Base-by-base conservation (phyloP, 30 jellyfish, hydroid and myxozoan species). In the Clytia hemisphaerica region DNA sequence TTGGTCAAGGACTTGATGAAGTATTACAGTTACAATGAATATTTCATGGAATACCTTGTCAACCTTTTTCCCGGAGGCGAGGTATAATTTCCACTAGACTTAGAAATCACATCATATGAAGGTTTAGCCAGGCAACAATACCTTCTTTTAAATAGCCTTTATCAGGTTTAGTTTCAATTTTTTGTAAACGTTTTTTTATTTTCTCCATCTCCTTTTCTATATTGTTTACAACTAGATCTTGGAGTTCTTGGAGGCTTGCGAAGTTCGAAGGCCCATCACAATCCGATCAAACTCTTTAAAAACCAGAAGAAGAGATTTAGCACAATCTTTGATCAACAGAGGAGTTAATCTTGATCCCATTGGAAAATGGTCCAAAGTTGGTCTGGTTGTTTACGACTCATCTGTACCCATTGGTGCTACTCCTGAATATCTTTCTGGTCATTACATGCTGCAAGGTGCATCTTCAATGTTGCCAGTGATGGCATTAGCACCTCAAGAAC, bases 321-420 rank as follows among this genome's bases (percentile, higher is more conserved):
- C 99, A 2, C 99, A 92, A 92, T 93, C 99, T 21, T 76, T 92
- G 40, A 92, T 92, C 30, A 83, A 84, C 47, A 95, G 99, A 14
- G 99, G 99, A n/a, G 99, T 92, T 32, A 92, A 92, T 61, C 75
- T 92, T 2, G 99, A 92, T 47, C 99, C 99, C 4, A 71, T 92
- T 54, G 99, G 99, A 22, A 87, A 92, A 65, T 92, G 99, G 99
- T 92, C 99, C 1, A 92, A 92, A 84, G 99, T 92, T 62, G 99
- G 99, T 10, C 73, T 92, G 54, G 99, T 92, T 30, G 75, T 92
- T 50, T 92, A 92, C 57, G 99, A 92, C 67, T 49, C 99, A 6
- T 85, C 99, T n/a, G 99, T 92, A 0, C 99, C 99, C 4, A 57
- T 92, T 22, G 98, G 99, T 22, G 99, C 99, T 12, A 92, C 99